Evolutionary conservation across 2,113 vertebrate genomes (phyloP).

Genomic region (Catagonus wagneri): DNA sequence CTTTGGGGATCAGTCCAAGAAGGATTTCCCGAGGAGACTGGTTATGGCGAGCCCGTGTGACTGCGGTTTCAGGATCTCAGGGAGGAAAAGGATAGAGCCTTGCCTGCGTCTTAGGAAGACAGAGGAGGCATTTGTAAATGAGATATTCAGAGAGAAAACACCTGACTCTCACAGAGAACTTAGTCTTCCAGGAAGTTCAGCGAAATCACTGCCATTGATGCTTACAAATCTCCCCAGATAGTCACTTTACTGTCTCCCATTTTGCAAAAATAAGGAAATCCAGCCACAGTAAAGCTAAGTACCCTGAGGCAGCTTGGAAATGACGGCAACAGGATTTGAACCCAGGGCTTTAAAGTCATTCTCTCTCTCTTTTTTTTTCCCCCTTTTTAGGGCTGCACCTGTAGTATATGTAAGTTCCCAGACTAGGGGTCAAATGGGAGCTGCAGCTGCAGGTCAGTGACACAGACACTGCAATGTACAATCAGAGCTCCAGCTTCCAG

Average conservation of each 20-base stretch:
- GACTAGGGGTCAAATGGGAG: too few relatives aligned
- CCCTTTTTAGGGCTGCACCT: too few relatives aligned
- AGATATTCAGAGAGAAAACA: background rate
- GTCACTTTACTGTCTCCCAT: background rate
- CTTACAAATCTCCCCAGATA: background rate
- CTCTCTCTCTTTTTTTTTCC: background rate
- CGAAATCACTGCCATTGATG: background rate
- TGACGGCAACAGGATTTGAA: background rate
- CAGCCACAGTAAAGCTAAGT: too few relatives aligned
- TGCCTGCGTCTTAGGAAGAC: background rate
- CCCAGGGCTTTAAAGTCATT: background rate
- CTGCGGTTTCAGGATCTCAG: background rate
- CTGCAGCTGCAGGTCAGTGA: too few relatives aligned
- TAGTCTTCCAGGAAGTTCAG: background rate
- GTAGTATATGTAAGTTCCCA: too few relatives aligned
- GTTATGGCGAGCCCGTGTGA: accelerated
- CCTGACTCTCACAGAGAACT: background rate
- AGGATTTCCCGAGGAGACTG: background rate
- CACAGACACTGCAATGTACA: too few relatives aligned
- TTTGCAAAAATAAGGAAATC: too few relatives aligned
- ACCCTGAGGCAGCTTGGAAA: background rate
- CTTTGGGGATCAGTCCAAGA: background rate
- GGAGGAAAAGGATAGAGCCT: too few relatives aligned
- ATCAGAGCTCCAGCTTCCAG: too few relatives aligned
- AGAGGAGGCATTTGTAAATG: background rate